These are phyloP conservation scores for Siphonodentalium dalli DNA, from an alignment of 2,888 invertebrate species.

Conservation along the genomic window DNA sequence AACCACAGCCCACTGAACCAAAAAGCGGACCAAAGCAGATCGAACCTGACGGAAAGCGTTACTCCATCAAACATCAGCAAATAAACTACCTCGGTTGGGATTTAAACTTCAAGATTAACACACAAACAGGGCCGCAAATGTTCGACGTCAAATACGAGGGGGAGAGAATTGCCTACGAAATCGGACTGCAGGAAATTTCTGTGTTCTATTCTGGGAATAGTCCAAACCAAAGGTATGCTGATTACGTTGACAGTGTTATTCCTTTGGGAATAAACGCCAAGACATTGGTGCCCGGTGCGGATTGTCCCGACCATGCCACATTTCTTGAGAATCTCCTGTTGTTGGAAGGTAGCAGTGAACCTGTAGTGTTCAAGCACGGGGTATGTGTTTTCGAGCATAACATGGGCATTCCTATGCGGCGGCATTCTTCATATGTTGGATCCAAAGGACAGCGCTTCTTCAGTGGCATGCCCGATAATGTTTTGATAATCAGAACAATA, in stretches of 20 bases:
- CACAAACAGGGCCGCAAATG: slow-evolving; percentile 42
- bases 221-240: slow-evolving; percentile 34
- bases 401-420: slow-evolving; percentile 45
- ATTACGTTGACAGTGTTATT: slow-evolving; percentile 43
- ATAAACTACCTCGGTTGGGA: slow-evolving; percentile 52
- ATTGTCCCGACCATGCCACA: slow-evolving; percentile 51
- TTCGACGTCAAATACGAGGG: slow-evolving; percentile 44
- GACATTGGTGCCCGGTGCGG: slow-evolving; percentile 47
- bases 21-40: slow-evolving; percentile 38
- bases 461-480: slow-evolving; percentile 44
- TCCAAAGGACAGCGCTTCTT: slow-evolving; percentile 31
- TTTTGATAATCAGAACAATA: slow-evolving; percentile 42
- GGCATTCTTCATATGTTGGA: slow-evolving; percentile 36
- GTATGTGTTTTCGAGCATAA: slow-evolving; percentile 56
- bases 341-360: slow-evolving; percentile 23
- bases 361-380: slow-evolving; percentile 23
- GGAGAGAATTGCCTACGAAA: slow-evolving; percentile 55
- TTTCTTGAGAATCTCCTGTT: slow-evolving; percentile 37
- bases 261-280: slow-evolving; percentile 38
- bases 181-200: slow-evolving; percentile 51
- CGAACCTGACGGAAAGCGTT: slow-evolving; percentile 53
- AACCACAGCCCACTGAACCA: slow-evolving; percentile 26
- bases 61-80: slow-evolving; percentile 42
- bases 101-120: slow-evolving; percentile 49
- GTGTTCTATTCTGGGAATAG: slow-evolving; percentile 47